phyloP scores from a whole-genome alignment of 2,113 vertebrate genomes.

The Echinops telfairi region DNA sequence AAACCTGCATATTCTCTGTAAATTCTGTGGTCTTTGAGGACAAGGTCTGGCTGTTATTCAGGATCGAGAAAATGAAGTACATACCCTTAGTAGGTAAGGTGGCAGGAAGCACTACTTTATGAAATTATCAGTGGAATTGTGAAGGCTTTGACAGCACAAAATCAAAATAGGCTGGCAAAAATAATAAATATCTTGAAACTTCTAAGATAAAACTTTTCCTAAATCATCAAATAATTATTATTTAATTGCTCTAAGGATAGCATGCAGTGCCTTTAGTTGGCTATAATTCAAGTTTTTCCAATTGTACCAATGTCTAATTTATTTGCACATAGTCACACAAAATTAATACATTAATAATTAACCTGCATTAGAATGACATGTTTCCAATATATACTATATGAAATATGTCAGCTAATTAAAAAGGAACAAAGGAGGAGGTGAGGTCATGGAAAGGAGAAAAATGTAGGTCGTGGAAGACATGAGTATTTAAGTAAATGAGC shows the following conservation, averaged over 20 bases:
- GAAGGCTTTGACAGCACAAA: not conserved
- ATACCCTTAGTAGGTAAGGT: not conserved
- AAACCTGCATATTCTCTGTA: not conserved
- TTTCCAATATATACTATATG: not conserved
- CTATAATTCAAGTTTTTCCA: slow-evolving; percentile 26
- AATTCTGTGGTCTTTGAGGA: not conserved
- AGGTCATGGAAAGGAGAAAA: slow-evolving; percentile 12
- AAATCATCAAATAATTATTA: slow-evolving; percentile 10
- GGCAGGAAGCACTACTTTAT: not conserved
- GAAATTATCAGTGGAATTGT: not conserved
- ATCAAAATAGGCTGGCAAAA: not conserved
- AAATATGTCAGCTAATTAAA: slow-evolving; percentile 11
- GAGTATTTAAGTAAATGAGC: not conserved
- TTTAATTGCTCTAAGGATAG: not conserved
- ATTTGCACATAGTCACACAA: not conserved
- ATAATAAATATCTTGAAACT: not conserved
- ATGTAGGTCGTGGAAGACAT: not conserved
- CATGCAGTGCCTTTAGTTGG: not conserved
- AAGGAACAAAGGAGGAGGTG: not conserved
- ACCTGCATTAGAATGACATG: not conserved
- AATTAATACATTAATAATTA: not conserved
- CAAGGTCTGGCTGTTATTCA: not conserved
- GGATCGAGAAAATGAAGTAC: not conserved
- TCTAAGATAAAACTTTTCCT: slow-evolving; percentile 30
- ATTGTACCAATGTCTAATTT: slow-evolving; percentile 12